Evolutionary conservation across 2,888 invertebrate species (phyloP).

Genomic region (Cylloceria caligata): DNA sequence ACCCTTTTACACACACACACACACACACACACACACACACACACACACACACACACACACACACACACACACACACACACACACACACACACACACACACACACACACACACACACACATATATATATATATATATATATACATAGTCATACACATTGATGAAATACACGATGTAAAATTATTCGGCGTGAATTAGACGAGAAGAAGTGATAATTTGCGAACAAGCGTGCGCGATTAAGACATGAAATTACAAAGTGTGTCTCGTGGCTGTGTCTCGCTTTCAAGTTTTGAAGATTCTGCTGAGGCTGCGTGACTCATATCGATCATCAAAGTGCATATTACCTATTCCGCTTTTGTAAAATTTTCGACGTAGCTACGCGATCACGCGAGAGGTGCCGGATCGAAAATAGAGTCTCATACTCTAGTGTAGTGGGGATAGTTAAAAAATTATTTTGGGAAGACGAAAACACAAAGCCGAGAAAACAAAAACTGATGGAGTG

Average conservation of each 20-base stretch:
- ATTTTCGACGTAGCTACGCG: slow-evolving; percentile 54
- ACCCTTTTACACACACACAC: slow-evolving; percentile 4
- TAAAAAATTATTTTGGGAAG: slow-evolving; percentile 70
- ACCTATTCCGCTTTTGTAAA: neutral
- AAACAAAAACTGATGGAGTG: slow-evolving; percentile 32
- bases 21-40: slow-evolving; percentile 13
- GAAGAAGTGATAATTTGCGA: slow-evolving; percentile 78
- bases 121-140: no score
- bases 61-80: slow-evolving; percentile 9
- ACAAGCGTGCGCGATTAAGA: slow-evolving; percentile 76
- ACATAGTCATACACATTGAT: slow-evolving; percentile 39
- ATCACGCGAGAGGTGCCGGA: slow-evolving; percentile 79
- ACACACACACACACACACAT: slow-evolving; percentile 9
- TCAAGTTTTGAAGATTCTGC: slow-evolving; percentile 23
- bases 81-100: slow-evolving; percentile 9
- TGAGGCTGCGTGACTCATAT: slow-evolving; percentile 78
- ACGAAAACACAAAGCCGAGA: slow-evolving; percentile 7
- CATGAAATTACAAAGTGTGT: slow-evolving; percentile 76
- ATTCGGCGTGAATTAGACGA: slow-evolving; percentile 66
- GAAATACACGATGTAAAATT: slow-evolving; percentile 57
- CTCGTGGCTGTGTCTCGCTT: slow-evolving; percentile 55
- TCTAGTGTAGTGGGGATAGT: neutral
- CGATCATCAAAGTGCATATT: slow-evolving; percentile 76
- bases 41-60: slow-evolving; percentile 9
- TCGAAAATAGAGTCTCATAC: slow-evolving; percentile 66